Conservation (phyloP, 1,140 invertebrate genomes). For the Calephelis nemesis region DNA sequence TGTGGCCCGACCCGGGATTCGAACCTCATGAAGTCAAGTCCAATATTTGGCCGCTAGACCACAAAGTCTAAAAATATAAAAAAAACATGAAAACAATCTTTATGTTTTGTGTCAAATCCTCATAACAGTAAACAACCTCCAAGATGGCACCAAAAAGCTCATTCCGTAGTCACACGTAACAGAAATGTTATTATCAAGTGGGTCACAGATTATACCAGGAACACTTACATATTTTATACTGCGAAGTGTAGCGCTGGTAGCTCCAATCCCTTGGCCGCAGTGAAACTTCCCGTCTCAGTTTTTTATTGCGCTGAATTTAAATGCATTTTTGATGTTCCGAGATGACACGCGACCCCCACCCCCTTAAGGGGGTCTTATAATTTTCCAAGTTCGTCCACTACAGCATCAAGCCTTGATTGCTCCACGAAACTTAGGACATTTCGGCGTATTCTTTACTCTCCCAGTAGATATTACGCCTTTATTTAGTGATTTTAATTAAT, state of each 20-base stretch:
- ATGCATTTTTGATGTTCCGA: conserved; percentile 79
- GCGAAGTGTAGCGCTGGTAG: conserved; percentile 55
- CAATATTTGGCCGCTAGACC: too few species aligned
- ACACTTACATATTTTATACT: conserved; percentile 57
- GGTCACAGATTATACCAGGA: conserved; percentile 47
- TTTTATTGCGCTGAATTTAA: conserved; percentile 79
- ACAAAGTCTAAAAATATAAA: too few species aligned
- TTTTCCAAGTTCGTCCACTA: conserved; percentile 77
- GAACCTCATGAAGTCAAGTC: too few species aligned
- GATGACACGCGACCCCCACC: conserved; percentile 75
- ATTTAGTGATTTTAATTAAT: conserved; percentile 72
- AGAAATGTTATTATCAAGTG: conserved; percentile 42
- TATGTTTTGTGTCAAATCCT: background rate
- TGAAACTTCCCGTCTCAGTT: conserved; percentile 74
- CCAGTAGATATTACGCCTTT: conserved; percentile 71
- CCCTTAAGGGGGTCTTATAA: too few species aligned
- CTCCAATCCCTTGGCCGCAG: conserved; percentile 68
- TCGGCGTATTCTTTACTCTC: conserved; percentile 75
- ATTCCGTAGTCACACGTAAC: conserved; percentile 17
- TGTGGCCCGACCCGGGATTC: too few species aligned
- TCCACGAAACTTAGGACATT: conserved; percentile 78
- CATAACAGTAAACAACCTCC: background rate
- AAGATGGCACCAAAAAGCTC: conserved; percentile 6
- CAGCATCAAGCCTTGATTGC: conserved; percentile 78
- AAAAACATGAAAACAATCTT: background rate